A percentile compares a stretch with the other conserved stretches of the same genome.
phyloP scores from a whole-genome alignment of 2,797 vertebrate species.

The Oceanodroma leucorhoa region DNA sequence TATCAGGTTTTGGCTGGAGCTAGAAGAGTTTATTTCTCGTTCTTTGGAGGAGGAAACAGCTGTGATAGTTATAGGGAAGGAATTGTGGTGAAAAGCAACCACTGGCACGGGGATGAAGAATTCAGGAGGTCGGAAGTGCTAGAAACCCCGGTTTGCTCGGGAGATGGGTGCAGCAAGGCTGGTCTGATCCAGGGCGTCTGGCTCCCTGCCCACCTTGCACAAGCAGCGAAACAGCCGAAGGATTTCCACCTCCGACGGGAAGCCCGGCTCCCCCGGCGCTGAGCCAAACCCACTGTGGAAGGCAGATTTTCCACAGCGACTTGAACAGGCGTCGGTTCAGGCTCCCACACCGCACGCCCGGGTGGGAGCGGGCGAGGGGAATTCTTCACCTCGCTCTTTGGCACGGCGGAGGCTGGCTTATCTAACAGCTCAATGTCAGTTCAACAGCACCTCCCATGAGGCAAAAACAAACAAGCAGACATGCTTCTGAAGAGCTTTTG shows the following conservation, averaged over 20 bases:
- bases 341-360: fast-evolving
- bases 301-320: background rate
- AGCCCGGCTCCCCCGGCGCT: background rate
- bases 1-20: background rate
- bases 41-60: background rate
- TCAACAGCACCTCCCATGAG: background rate
- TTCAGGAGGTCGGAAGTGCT: fast-evolving
- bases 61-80: background rate
- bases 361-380: background rate
- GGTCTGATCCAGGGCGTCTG: background rate
- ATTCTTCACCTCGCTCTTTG: background rate
- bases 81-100: fast-evolving
- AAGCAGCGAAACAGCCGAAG: fast-evolving
- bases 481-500: background rate
- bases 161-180: background rate
- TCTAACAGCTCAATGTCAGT: fast-evolving
- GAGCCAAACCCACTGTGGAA: background rate
- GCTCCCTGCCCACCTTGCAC: background rate
- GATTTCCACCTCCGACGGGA: background rate
- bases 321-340: fast-evolving
- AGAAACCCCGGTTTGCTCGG: background rate
- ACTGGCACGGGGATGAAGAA: background rate
- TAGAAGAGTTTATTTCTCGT: background rate
- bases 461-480: background rate
- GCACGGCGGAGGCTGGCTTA: background rate